A percentile compares a stretch with the other conserved stretches of the same genome.
Evolutionary conservation across 2,888 invertebrate species (phyloP).

Genomic region (Sminthurinus aureus): DNA sequence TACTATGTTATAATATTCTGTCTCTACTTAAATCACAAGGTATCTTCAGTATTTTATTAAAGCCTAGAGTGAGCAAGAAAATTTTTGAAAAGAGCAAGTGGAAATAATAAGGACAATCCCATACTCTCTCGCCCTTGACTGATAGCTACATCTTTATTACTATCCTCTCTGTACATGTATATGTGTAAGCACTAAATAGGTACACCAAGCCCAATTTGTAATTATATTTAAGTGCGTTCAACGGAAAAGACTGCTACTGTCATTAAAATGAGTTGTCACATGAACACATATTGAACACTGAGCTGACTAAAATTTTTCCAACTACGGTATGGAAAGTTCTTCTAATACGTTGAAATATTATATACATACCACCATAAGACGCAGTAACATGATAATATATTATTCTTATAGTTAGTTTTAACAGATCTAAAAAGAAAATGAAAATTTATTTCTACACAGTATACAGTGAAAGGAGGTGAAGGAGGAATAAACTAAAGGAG

Average conservation of each 20-base stretch:
- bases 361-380: background rate
- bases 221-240: background rate
- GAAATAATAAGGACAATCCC: background rate
- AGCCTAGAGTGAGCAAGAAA: background rate
- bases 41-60: background rate
- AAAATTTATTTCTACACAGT: background rate
- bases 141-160: background rate
- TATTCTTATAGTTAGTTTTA: too few relatives aligned
- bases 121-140: conserved; percentile 2
- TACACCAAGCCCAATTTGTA: conserved; percentile 3
- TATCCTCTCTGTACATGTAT: background rate
- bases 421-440: background rate
- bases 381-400: background rate
- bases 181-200: background rate
- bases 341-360: background rate
- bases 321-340: background rate
- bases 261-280: background rate
- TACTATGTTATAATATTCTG: background rate
- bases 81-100: background rate
- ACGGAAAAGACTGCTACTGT: background rate
- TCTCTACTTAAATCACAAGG: too few relatives aligned
- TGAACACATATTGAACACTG: background rate
- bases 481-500: background rate
- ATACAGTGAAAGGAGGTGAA: background rate
- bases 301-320: background rate